A percentile compares a stretch with the other conserved stretches of the same genome.
Conservation (phyloP, 2,797 vertebrate species). For the Taenioides sp. region DNA sequence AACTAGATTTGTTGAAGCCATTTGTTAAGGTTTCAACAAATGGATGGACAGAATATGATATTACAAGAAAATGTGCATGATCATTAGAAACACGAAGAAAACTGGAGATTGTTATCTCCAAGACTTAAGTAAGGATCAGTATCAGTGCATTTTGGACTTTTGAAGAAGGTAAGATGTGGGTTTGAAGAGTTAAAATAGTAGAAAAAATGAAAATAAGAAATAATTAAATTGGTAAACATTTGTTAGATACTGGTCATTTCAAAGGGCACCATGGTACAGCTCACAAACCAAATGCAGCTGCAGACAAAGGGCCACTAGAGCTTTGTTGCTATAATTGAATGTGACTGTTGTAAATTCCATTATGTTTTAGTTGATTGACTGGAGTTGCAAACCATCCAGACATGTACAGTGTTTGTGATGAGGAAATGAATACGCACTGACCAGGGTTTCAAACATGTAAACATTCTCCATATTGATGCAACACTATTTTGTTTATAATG, state of each 20-base stretch:
- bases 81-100: too few species aligned
- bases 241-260: neutral
- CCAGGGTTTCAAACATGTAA: constrained; percentile 43
- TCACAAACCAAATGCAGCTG: neutral
- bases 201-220: neutral
- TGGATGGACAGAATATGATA: too few species aligned
- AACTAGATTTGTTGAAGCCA: too few species aligned
- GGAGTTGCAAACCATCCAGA: constrained; percentile 11
- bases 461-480: constrained; percentile 34
- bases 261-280: neutral
- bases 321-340: constrained; percentile 17
- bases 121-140: too few species aligned
- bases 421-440: constrained; percentile 31
- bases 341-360: constrained; percentile 8
- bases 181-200: neutral
- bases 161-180: neutral
- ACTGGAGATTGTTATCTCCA: too few species aligned
- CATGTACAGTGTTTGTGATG: constrained; percentile 20
- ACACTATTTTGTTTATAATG: constrained; percentile 22
- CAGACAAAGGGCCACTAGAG: constrained; percentile 5
- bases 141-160: too few species aligned
- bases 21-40: neutral
- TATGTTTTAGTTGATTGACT: constrained; percentile 15
- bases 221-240: neutral
- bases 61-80: too few species aligned